Evolutionary conservation across 2,113 vertebrate species (phyloP).

Genomic region (Bubo bubo): DNA sequence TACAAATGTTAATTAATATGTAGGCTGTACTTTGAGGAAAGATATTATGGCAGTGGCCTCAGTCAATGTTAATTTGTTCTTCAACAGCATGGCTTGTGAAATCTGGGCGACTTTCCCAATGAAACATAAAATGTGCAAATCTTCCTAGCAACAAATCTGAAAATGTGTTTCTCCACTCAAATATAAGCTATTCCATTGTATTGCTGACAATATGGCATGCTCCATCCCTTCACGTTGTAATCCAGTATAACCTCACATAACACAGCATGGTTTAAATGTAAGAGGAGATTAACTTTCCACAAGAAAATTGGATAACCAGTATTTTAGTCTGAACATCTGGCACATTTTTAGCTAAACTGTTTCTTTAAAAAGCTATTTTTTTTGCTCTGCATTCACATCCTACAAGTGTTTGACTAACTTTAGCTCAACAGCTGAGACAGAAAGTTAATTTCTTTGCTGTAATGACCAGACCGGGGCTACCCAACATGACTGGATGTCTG

Average conservation of each 20-base stretch:
- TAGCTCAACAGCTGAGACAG: not conserved
- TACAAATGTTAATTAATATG: constrained; percentile 50
- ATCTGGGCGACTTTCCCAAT: not conserved
- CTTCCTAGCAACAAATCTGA: constrained; percentile 17
- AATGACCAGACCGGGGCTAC: not conserved
- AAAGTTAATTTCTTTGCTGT: not conserved
- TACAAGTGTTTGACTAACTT: not conserved
- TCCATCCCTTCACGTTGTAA: not conserved
- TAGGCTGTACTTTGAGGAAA: constrained; percentile 43
- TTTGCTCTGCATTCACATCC: not conserved
- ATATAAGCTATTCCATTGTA: not conserved
- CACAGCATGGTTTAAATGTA: constrained; percentile 59
- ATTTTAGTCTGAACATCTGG: constrained; percentile 64
- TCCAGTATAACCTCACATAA: constrained; percentile 41
- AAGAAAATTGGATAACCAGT: constrained; percentile 60
- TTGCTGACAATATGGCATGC: constrained; percentile 40
- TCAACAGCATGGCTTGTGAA: constrained; percentile 32
- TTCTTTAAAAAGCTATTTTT: not conserved
- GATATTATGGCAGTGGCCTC: not conserved
- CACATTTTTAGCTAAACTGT: constrained; percentile 36
- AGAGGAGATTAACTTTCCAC: constrained; percentile 53
- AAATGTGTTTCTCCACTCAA: not conserved
- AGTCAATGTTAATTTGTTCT: constrained; percentile 5
- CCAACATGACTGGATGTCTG: not conserved
- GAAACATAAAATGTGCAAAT: constrained; percentile 26